phyloP scores from a whole-genome alignment of 2,797 vertebrate species.

The Saxicola maurus region DNA sequence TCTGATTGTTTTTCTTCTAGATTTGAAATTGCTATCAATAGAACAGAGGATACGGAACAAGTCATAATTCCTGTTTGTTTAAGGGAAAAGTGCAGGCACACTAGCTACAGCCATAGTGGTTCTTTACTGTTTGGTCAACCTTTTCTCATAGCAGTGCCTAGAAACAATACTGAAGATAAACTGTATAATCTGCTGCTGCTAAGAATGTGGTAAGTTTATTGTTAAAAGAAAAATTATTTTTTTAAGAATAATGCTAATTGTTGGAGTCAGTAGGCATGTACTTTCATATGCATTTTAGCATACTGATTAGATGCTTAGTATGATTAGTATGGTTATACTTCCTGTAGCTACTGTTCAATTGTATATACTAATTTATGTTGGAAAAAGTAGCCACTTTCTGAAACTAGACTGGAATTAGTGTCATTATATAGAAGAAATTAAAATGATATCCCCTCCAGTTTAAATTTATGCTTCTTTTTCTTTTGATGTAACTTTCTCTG shows the following conservation, averaged over 20 bases:
- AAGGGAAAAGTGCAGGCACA: slow-evolving; percentile 94
- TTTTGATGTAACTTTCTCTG: background rate
- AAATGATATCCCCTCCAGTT: background rate
- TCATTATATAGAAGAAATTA: background rate
- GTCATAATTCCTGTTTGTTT: slow-evolving; percentile 95
- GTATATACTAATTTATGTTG: background rate
- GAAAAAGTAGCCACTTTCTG: background rate
- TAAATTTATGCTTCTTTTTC: background rate
- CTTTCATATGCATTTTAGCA: background rate
- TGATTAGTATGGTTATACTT: background rate
- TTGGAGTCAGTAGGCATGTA: background rate
- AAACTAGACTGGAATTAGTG: background rate
- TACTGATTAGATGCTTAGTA: background rate
- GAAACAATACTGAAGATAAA: slow-evolving; percentile 93
- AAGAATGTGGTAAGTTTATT: slow-evolving; percentile 85
- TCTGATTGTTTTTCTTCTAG: slow-evolving; percentile 65
- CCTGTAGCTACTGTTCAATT: background rate
- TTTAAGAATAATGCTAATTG: background rate
- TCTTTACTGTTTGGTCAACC: slow-evolving; percentile 93
- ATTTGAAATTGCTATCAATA: slow-evolving; percentile 90
- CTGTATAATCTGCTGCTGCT: slow-evolving; percentile 93
- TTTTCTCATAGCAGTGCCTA: slow-evolving; percentile 93
- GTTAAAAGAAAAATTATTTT: background rate
- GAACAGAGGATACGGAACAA: slow-evolving; percentile 90
- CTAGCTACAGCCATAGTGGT: slow-evolving; percentile 92